Base-by-base conservation (phyloP, 2,797 vertebrate genomes). In the Mycteria americana region DNA sequence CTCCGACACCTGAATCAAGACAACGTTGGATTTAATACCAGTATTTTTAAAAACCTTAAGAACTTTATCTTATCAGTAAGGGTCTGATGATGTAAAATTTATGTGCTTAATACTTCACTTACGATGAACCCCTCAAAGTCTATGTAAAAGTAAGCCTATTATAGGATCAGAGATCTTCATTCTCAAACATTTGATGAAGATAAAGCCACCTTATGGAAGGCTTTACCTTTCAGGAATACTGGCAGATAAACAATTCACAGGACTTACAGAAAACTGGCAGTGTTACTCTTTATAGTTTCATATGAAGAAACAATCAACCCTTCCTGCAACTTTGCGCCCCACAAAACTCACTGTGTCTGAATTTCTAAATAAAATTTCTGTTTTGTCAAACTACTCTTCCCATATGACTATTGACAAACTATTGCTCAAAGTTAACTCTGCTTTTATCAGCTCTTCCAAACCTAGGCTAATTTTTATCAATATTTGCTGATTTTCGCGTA, bases 1-100 rank as follows among this genome's bases (percentile, higher is more conserved):
- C 99, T 95, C 99, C 99, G 89, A 99, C 99, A 98, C 99, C 99
- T 99, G 97, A 74, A 97, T 85, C 96, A 85, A 96, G 91, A 81
- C 18, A 95, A 91, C 27, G 54, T 0, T 57, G 28, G 12, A 94
- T 73, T 94, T 72, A 95, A 63, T 24, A 90, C 30, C 23, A 70
- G 2, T 46, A 43, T n/a, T 88, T 39, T 4, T 46, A n/a, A 59
- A 13, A 45, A 28, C 37, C 9, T 51, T 68, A 46, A 41, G 25
- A 15, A 91, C 17, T 27, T 64, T 69, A 48, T 41, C n/a, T 73
- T 82, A 74, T 33, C 70, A 74, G 51, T 30, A 88, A 88, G 16
- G n/a, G 11, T 65, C 33, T 81, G 54, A 78, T 48, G 64, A 79
- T 43, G 46, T n/a, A 76, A 88, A 91, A 90, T 68, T 30, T 19